Evolutionary conservation across 2,888 invertebrate genomes (phyloP).

Genomic region (Chironomus tentans): DNA sequence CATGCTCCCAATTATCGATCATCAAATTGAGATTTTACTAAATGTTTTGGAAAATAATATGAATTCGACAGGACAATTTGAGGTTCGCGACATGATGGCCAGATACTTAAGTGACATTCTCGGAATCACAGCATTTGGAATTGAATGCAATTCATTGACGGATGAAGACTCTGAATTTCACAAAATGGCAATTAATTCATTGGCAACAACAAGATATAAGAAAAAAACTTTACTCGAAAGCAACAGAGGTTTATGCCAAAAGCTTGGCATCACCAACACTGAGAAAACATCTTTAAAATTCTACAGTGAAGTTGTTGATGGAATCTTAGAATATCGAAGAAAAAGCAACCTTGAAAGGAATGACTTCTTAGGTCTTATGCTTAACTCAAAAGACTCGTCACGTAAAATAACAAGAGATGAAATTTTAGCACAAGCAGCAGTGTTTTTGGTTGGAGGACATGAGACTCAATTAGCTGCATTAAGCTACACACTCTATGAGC

Average conservation of each 20-base stretch:
- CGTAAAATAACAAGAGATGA: constrained; percentile 35
- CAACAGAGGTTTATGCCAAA: background rate
- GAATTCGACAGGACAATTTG: background rate
- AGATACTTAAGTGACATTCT: background rate
- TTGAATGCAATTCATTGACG: background rate
- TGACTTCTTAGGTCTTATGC: background rate
- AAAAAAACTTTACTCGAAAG: background rate
- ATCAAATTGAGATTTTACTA: background rate
- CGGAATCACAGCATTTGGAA: background rate
- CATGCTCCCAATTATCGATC: background rate
- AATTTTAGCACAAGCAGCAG: constrained; percentile 45
- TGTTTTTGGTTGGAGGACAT: constrained; percentile 52
- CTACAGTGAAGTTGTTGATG: constrained; percentile 32
- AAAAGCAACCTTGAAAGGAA: constrained; percentile 32
- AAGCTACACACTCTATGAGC: constrained; percentile 34
- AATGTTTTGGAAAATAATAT: background rate
- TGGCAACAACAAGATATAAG: background rate
- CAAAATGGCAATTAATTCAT: background rate
- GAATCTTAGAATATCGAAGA: constrained; percentile 39
- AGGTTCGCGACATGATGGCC: background rate
- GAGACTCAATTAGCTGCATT: constrained; percentile 51
- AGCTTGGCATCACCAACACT: background rate
- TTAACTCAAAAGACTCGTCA: background rate
- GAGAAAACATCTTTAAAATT: constrained; percentile 14
- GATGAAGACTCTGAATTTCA: background rate